Percentiles rank a stretch among this genome's conserved stretches.
phyloP scores from a whole-genome alignment of 2,113 vertebrate genomes.

The Uropsilus gracilis region DNA sequence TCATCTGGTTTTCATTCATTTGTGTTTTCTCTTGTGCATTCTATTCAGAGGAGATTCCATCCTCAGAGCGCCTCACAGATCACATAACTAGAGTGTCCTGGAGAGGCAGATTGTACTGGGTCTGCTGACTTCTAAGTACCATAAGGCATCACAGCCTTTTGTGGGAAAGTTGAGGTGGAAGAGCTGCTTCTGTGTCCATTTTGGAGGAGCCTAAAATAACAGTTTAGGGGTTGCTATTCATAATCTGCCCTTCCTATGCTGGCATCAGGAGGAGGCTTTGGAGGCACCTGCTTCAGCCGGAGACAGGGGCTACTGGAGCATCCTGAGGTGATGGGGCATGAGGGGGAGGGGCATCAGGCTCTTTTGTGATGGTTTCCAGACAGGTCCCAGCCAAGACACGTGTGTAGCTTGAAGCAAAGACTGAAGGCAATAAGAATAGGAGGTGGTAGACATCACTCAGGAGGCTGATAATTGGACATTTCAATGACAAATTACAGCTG shows the following conservation, averaged over 20 bases:
- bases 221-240: too few species aligned
- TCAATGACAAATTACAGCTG: slow-evolving; percentile 64
- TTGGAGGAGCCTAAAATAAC: background rate
- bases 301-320: background rate
- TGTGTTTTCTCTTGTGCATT: background rate
- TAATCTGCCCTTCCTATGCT: background rate
- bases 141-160: background rate
- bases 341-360: background rate
- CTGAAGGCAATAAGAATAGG: background rate
- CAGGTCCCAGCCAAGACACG: background rate
- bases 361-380: background rate
- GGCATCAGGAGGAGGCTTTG: background rate
- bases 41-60: background rate
- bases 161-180: background rate
- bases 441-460: slow-evolving; percentile 31
- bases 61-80: background rate
- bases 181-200: background rate
- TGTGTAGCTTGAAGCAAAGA: slow-evolving; percentile 11
- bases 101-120: background rate
- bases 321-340: background rate
- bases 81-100: background rate
- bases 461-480: slow-evolving; percentile 55
- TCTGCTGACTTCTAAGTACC: background rate
- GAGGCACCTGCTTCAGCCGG: background rate
- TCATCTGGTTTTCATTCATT: background rate